Percentiles rank a stretch among this genome's conserved stretches.
Conservation (phyloP, 1,140 invertebrate species). For the Phenacoccus solenopsis region DNA sequence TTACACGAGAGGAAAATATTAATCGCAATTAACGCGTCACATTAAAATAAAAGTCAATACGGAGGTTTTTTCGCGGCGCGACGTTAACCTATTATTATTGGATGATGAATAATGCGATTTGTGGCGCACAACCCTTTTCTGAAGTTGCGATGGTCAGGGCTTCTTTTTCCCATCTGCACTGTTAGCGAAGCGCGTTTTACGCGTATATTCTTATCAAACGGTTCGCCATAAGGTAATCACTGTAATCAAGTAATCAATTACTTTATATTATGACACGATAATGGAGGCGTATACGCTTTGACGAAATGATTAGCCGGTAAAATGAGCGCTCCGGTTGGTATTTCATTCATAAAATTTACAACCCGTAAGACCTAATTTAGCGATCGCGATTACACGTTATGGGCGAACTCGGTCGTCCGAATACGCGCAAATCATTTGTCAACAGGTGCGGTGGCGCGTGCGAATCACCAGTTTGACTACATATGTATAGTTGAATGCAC, state of each 20-base stretch:
- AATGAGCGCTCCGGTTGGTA: neutral
- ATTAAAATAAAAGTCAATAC: slow-evolving; percentile 4
- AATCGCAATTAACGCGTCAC: neutral
- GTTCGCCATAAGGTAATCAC: neutral
- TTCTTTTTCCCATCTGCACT: too few relatives aligned
- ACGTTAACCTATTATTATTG: neutral
- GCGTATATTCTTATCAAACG: neutral
- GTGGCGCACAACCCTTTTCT: neutral
- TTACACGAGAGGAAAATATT: neutral
- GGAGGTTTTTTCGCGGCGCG: neutral
- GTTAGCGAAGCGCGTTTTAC: neutral
- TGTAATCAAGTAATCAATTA: slow-evolving; percentile 17
- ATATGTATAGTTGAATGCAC: too few relatives aligned
- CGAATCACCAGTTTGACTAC: too few relatives aligned
- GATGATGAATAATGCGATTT: neutral
- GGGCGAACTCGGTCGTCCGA: too few relatives aligned
- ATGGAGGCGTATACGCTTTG: slow-evolving; percentile 9
- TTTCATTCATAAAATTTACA: slow-evolving; percentile 6
- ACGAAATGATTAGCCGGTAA: slow-evolving; percentile 3
- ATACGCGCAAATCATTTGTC: too few relatives aligned
- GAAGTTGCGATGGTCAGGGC: neutral
- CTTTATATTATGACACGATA: slow-evolving; percentile 6
- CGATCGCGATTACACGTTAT: too few relatives aligned
- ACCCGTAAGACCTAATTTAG: neutral
- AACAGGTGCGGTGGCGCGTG: too few relatives aligned